phyloP scores from a whole-genome alignment of 2,888 invertebrate genomes.

The Drosophila austrosaltans region DNA sequence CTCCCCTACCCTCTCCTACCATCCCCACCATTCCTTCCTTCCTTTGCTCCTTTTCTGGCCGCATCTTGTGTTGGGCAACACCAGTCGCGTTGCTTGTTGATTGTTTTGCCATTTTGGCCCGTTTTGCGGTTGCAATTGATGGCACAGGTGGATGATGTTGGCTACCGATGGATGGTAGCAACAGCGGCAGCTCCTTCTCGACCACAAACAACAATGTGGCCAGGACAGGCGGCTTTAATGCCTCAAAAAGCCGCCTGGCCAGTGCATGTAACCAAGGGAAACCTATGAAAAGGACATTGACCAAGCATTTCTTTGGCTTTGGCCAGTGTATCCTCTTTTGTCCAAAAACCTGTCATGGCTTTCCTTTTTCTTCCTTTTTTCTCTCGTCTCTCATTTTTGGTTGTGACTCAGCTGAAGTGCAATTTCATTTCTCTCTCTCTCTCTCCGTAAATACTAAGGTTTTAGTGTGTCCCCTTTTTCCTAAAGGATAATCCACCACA shows the following conservation, averaged over 20 bases:
- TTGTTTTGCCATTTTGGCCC: constrained; percentile 77
- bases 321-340: constrained; percentile 26
- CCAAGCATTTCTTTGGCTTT: constrained; percentile 45
- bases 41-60: background rate
- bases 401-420: constrained; percentile 13
- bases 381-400: constrained; percentile 18
- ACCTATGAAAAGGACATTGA: constrained; percentile 37
- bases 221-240: constrained; percentile 32
- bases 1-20: background rate
- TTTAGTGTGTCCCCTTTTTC: constrained; percentile 10
- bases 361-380: constrained; percentile 16
- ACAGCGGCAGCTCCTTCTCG: background rate
- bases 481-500: constrained; percentile 46
- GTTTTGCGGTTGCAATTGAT: constrained; percentile 67
- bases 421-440: constrained; percentile 46
- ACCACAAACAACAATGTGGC: constrained; percentile 17
- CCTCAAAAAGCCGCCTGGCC: constrained; percentile 16
- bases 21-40: background rate
- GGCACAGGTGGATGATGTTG: constrained; percentile 41
- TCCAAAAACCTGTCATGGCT: background rate
- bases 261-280: constrained; percentile 12
- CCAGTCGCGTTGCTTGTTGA: constrained; percentile 66
- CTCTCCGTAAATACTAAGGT: background rate
- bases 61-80: constrained; percentile 41
- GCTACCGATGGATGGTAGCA: constrained; percentile 10